A percentile compares a stretch with the other conserved stretches of the same genome.
These are phyloP conservation scores for Anguilla rostrata DNA, from an alignment of 2,113 vertebrate genomes.

Conservation along the genomic window DNA sequence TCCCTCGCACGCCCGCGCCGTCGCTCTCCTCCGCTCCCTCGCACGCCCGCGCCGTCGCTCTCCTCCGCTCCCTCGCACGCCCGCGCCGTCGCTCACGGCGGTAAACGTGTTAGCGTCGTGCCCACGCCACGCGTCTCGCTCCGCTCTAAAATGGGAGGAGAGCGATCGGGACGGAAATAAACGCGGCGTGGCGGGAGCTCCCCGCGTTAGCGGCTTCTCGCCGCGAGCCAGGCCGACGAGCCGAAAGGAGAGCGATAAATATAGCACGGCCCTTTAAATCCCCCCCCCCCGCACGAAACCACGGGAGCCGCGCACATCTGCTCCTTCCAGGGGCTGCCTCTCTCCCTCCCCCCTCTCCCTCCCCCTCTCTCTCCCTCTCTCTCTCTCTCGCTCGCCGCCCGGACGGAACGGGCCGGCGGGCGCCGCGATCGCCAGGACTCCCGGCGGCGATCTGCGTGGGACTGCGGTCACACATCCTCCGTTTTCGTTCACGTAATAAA, in stretches of 20 bases:
- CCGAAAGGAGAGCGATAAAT: slow-evolving; percentile 13
- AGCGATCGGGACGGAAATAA: slow-evolving; percentile 24
- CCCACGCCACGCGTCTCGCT: not conserved
- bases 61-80: not conserved
- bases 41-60: not conserved
- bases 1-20: not conserved
- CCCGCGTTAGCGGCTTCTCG: not conserved
- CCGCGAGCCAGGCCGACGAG: slow-evolving; percentile 16
- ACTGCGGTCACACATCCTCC: too few relatives aligned
- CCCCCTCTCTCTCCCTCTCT: too few relatives aligned
- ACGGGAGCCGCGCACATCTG: slow-evolving; percentile 62
- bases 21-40: not conserved
- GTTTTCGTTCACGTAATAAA: too few relatives aligned
- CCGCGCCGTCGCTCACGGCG: not conserved
- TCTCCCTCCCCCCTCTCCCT: slow-evolving; percentile 47
- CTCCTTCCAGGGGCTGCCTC: slow-evolving; percentile 54
- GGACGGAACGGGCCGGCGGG: slow-evolving; percentile 55
- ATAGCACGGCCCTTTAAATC: slow-evolving; percentile 20
- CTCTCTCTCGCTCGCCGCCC: too few relatives aligned
- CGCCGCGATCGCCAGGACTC: not conserved
- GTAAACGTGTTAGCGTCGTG: not conserved
- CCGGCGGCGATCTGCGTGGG: too few relatives aligned
- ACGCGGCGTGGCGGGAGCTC: slow-evolving; percentile 24
- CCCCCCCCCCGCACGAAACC: not conserved
- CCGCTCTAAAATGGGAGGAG: slow-evolving; percentile 5